Evolutionary conservation across 2,797 vertebrate genomes (phyloP), one percentile per base, ranked within the genome.

Genomic region (Helarctos malayanus): DNA sequence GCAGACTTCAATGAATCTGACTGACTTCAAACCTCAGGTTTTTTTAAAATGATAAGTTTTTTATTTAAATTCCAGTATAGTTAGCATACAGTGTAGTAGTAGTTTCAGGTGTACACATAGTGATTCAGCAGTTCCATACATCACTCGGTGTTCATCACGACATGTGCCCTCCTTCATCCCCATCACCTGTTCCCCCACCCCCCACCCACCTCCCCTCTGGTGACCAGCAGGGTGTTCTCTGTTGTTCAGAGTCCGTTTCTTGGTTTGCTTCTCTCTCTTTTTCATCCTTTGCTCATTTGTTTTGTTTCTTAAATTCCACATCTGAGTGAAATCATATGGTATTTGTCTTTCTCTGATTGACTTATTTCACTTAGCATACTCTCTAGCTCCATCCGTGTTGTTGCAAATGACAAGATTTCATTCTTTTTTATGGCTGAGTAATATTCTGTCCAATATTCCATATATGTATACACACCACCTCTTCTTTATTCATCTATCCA

Each of bases 91-190:
- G 8, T 15, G 4, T 47, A 29, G 14, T 18, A 0, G 47, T 47
- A 29, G 8, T 47, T 18, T 47, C 25, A 29, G 41, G 71, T 47
- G 71, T 18, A 47, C 71, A 16, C 9, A 9, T 5, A 18, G 27
- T 29, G 41, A 29, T 18, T 29, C 45, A 18, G 3, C 71, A 10
- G 8, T 25, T 75, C 41, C 41, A 9, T 9, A 47, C 14, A 47
- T 9, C 14, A 75, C 3, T 14, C 7, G 0, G 25, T 1, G 71
- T 41, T 75, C 71, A 16, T 16, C 38, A 15, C 2, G 4, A 38
- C 61, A 7, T 1, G 3, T 73, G 38, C 23, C 12, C 38, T 45
- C 25, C 14, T 29, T 75, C 25, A 35, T 68, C 41, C 71, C 14
- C 13, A 29, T 29, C 7, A n/a, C 14, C 71, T 27, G 3, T 27